Evolutionary conservation across 2,113 vertebrate genomes (phyloP).

Genomic region (Saguinus imperator): DNA sequence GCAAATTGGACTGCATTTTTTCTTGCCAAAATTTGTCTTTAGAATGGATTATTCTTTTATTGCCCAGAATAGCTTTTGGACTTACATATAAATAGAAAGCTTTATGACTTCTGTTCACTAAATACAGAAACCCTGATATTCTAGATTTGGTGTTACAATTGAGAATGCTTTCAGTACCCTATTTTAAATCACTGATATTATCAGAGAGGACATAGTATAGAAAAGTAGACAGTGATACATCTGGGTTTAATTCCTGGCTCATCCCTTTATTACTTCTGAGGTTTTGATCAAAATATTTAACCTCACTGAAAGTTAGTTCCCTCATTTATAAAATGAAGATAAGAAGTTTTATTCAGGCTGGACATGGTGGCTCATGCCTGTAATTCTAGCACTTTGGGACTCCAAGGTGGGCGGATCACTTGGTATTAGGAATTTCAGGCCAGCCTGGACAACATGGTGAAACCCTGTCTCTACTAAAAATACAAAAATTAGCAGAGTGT

Average conservation of each 20-base stretch:
- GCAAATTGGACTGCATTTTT: conserved; percentile 50
- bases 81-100: conserved; percentile 53
- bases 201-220: neutral
- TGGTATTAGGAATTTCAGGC: too few species aligned
- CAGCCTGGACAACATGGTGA: too few species aligned
- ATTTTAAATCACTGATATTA: neutral
- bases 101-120: conserved; percentile 56
- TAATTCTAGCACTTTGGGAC: too few species aligned
- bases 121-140: conserved; percentile 10
- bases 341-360: neutral
- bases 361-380: too few species aligned
- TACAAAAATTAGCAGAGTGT: too few species aligned
- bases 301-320: neutral
- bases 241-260: neutral
- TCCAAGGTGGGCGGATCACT: too few species aligned
- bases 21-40: conserved; percentile 65
- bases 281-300: neutral
- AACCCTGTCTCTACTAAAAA: too few species aligned
- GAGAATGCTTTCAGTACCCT: neutral
- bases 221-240: neutral
- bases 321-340: neutral
- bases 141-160: conserved; percentile 5
- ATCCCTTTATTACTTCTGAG: neutral
- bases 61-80: conserved; percentile 52
- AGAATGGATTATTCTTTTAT: conserved; percentile 48